These are phyloP conservation scores for Pelvicachromis taeniatus DNA, from an alignment of 2,113 vertebrate species.

Conservation along the genomic window DNA sequence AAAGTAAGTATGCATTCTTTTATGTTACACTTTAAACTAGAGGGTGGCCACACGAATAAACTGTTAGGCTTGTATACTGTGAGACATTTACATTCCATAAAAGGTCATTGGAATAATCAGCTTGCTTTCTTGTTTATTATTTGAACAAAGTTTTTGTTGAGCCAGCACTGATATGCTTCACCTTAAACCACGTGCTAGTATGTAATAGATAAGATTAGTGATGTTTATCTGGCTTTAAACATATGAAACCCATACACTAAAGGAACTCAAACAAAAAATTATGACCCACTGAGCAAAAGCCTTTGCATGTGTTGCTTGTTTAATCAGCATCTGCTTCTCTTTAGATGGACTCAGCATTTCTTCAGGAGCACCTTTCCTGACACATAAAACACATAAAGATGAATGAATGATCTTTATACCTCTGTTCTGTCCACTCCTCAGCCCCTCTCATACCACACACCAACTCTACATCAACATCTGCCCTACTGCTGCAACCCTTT, in stretches of 20 bases:
- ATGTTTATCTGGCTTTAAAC: slow-evolving; percentile 1
- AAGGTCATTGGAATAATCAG: not conserved
- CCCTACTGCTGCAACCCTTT: not conserved
- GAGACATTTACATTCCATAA: not conserved
- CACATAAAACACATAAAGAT: not conserved
- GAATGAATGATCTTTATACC: slow-evolving; percentile 12
- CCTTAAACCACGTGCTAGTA: not conserved
- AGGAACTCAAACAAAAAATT: slow-evolving; percentile 10
- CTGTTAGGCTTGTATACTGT: not conserved
- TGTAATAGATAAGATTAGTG: not conserved
- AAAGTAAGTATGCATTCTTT: not conserved
- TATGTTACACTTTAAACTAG: not conserved
- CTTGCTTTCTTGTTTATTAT: not conserved
- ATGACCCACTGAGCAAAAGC: not conserved
- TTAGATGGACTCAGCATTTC: not conserved
- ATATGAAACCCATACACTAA: not conserved
- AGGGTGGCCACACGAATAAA: not conserved
- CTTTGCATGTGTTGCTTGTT: not conserved
- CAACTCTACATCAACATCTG: not conserved
- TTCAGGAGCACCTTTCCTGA: slow-evolving; percentile 32
- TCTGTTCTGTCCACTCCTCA: not conserved
- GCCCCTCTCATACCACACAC: not conserved
- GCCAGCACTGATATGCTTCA: not conserved
- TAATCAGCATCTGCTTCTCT: not conserved
- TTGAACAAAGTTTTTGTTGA: not conserved